Conservation (phyloP, 2,888 invertebrate species). For the Andricus curvator region DNA sequence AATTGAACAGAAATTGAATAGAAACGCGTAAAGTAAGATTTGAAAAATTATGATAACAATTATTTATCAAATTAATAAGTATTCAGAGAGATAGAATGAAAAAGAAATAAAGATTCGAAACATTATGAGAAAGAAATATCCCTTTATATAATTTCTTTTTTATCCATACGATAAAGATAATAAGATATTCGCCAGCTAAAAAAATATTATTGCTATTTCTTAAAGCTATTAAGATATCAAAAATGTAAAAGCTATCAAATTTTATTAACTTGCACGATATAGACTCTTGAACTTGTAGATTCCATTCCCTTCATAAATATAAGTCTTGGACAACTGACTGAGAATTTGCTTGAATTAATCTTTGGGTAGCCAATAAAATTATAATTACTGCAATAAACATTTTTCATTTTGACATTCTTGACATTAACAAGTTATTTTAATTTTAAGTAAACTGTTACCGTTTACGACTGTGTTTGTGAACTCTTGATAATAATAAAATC, state of each 20-base stretch:
- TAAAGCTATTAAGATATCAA: no score
- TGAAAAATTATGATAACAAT: no score
- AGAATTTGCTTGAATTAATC: not conserved
- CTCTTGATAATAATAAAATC: slow-evolving; percentile 18
- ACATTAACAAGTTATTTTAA: not conserved
- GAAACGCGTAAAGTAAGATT: no score
- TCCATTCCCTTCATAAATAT: not conserved
- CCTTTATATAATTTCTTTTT: no score
- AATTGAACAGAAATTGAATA: no score
- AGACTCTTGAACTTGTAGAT: not conserved
- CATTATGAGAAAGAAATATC: no score
- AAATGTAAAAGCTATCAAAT: not conserved
- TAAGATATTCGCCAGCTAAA: no score
- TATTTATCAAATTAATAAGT: no score
- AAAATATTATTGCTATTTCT: no score
- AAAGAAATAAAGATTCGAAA: no score
- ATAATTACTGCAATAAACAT: not conserved
- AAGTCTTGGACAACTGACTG: not conserved
- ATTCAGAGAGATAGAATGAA: no score
- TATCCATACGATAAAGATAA: no score
- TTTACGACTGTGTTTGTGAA: not conserved
- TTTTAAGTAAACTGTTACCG: not conserved
- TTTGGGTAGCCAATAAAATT: not conserved
- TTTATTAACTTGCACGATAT: not conserved
- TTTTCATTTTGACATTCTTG: not conserved